These are phyloP conservation scores for Acromyrmex heyeri DNA, from an alignment of 1,140 invertebrate species.

Conservation along the genomic window DNA sequence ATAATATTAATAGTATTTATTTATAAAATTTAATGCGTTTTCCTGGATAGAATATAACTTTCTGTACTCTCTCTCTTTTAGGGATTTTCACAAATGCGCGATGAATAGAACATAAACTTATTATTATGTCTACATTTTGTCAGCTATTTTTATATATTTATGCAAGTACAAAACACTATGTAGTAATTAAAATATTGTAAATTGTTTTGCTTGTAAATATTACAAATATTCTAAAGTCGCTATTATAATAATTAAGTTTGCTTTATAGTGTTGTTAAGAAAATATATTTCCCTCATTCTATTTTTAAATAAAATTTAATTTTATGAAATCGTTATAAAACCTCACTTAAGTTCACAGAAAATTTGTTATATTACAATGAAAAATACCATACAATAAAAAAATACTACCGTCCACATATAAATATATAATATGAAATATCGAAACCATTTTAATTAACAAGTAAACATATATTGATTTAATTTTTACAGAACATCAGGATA, in stretches of 20 bases:
- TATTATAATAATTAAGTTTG: neutral
- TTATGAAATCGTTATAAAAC: neutral
- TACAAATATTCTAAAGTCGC: neutral
- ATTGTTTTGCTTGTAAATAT: constrained; percentile 10
- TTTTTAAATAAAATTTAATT: constrained; percentile 2
- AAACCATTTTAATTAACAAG: neutral
- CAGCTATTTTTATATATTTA: neutral
- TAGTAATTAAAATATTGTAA: constrained; percentile 22
- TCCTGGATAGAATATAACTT: neutral
- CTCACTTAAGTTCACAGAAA: neutral
- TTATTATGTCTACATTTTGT: neutral
- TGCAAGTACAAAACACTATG: neutral
- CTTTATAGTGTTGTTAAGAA: neutral
- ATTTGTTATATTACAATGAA: neutral
- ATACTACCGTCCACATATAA: neutral
- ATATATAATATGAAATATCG: neutral
- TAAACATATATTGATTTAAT: neutral
- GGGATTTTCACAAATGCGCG: neutral
- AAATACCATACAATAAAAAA: neutral
- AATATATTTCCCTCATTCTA: constrained; percentile 15
- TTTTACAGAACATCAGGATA: neutral
- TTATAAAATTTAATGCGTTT: constrained; percentile 7
- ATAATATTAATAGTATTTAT: constrained; percentile 32
- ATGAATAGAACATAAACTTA: constrained; percentile 32
- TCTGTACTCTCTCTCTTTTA: neutral